Conservation (phyloP, 2,797 vertebrate genomes). For the Rhyacichthys aspro region DNA sequence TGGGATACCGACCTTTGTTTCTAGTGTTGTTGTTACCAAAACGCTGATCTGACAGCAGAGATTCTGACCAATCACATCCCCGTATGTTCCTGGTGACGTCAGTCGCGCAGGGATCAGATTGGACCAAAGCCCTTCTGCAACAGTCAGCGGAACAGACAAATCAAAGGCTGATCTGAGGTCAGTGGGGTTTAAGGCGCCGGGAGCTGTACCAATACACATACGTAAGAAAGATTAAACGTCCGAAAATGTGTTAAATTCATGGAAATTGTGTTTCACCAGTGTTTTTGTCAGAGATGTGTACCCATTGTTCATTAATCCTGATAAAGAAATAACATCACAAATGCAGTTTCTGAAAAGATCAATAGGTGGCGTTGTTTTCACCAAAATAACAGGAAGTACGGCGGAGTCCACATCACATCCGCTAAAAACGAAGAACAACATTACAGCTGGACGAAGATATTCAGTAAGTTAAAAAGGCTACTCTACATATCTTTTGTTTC, state of each 20-base stretch:
- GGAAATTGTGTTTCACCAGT: too few relatives aligned
- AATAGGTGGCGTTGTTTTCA: slow-evolving; percentile 43
- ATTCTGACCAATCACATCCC: slow-evolving; percentile 52
- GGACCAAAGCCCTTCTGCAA: accelerated
- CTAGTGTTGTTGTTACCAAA: not conserved
- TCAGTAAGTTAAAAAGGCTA: not conserved
- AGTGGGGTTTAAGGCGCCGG: not conserved
- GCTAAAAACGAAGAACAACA: slow-evolving; percentile 31
- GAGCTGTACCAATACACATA: too few relatives aligned
- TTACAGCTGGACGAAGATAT: not conserved
- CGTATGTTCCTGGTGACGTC: slow-evolving; percentile 9
- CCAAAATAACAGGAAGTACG: slow-evolving; percentile 32
- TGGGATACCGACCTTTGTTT: slow-evolving; percentile 17
- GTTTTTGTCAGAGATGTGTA: not conserved
- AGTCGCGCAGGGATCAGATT: slow-evolving; percentile 25
- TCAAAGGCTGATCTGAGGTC: slow-evolving; percentile 12
- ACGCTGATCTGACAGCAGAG: slow-evolving; percentile 7
- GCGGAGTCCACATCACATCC: slow-evolving; percentile 66
- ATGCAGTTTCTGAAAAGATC: not conserved
- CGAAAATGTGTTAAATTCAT: too few relatives aligned
- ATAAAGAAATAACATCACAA: not conserved
- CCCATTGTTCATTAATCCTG: not conserved
- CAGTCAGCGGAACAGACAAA: accelerated
- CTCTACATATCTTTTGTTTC: not conserved
- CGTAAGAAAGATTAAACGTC: too few relatives aligned